phyloP scores from a whole-genome alignment of 1,140 invertebrate genomes.

The Colletes gigas region DNA sequence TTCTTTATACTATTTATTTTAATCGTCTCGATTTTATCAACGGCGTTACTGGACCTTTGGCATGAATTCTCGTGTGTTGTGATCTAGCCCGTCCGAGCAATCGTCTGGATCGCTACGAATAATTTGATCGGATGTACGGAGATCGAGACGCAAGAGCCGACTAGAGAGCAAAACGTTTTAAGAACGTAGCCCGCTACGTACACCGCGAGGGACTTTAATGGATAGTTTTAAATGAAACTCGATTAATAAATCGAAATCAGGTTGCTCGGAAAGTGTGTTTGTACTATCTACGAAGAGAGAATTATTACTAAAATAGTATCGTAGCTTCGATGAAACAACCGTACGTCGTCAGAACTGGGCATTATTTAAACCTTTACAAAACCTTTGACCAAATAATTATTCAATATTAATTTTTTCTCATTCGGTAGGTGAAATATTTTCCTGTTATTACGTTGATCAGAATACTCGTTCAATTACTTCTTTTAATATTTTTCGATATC shows the following conservation, averaged over 20 bases:
- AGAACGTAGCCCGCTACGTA: slow-evolving; percentile 43
- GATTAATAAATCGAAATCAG: neutral
- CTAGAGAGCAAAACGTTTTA: slow-evolving; percentile 63
- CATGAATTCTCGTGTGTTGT: neutral
- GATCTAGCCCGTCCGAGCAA: neutral
- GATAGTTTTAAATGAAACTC: slow-evolving; percentile 11
- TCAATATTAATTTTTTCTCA: neutral
- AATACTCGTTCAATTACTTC: no score
- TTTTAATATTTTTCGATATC: no score
- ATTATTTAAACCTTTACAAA: neutral
- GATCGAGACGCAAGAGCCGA: slow-evolving; percentile 46
- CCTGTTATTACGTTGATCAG: no score
- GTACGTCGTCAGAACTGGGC: slow-evolving; percentile 7
- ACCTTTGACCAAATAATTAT: neutral
- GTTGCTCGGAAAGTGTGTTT: neutral
- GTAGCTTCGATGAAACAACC: slow-evolving; percentile 25
- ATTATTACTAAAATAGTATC: slow-evolving; percentile 24
- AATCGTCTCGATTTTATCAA: slow-evolving; percentile 7
- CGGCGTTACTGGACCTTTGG: slow-evolving; percentile 3
- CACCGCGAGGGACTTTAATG: slow-evolving; percentile 9
- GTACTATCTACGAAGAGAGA: slow-evolving; percentile 9
- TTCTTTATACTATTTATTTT: neutral
- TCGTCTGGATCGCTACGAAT: neutral
- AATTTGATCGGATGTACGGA: slow-evolving; percentile 27
- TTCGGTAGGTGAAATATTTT: no score